phyloP scores from a whole-genome alignment of 2,797 vertebrate genomes.

The Spea hammondii region DNA sequence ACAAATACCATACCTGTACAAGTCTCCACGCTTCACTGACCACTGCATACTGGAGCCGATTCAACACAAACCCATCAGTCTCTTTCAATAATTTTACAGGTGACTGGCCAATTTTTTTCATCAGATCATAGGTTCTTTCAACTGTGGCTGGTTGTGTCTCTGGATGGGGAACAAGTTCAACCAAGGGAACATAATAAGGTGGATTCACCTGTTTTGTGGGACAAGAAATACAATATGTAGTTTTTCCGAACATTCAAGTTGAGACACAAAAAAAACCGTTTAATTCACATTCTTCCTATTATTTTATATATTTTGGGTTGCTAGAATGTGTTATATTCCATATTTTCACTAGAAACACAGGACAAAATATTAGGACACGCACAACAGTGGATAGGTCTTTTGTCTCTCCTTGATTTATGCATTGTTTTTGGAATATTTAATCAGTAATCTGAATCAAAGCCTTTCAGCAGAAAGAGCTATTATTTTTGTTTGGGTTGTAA shows the following conservation, averaged over 20 bases:
- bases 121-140: conserved; percentile 78
- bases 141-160: conserved; percentile 74
- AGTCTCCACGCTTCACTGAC: conserved; percentile 94
- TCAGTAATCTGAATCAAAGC: background rate
- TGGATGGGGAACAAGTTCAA: conserved; percentile 94
- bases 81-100: conserved; percentile 85
- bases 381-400: background rate
- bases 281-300: too few species aligned
- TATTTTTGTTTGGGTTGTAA: background rate
- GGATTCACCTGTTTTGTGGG: conserved; percentile 84
- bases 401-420: background rate
- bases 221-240: background rate
- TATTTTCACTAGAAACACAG: background rate
- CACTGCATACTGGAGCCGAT: conserved; percentile 90
- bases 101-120: conserved; percentile 86
- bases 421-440: background rate
- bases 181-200: conserved; percentile 87
- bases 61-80: conserved; percentile 88
- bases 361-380: background rate
- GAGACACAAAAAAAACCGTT: background rate
- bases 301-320: too few species aligned
- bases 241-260: background rate
- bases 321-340: too few species aligned
- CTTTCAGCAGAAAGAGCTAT: background rate
- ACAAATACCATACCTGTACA: conserved; percentile 72